These are phyloP conservation scores for Erpornis zantholeuca DNA, from an alignment of 2,113 vertebrate species.

Conservation along the genomic window DNA sequence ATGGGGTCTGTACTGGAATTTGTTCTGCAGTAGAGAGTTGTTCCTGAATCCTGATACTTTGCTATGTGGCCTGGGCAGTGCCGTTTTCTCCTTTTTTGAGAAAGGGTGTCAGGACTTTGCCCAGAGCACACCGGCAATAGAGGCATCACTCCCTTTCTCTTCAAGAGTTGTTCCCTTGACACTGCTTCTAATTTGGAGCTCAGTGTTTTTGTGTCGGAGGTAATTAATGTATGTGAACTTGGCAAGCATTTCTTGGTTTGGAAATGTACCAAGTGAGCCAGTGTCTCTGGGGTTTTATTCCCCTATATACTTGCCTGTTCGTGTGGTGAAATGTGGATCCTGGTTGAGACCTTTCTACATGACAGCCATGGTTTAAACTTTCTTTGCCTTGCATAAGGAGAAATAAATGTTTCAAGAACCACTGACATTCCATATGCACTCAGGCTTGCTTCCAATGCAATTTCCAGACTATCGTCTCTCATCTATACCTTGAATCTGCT, in stretches of 20 bases:
- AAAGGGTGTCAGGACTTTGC: background rate
- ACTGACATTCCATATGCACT: fast-evolving
- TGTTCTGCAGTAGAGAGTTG: background rate
- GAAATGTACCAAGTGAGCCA: background rate
- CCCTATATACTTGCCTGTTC: background rate
- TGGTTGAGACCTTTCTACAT: background rate
- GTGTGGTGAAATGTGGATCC: background rate
- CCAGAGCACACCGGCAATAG: background rate
- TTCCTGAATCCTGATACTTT: background rate
- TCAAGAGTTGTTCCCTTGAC: background rate
- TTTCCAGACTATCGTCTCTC: background rate
- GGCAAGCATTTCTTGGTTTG: background rate
- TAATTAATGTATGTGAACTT: background rate
- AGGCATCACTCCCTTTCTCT: background rate
- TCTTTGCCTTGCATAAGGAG: background rate
- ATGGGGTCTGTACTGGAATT: background rate
- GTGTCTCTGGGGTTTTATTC: background rate
- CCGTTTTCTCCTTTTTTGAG: background rate
- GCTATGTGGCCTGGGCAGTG: background rate
- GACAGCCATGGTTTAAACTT: background rate
- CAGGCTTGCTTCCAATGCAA: background rate
- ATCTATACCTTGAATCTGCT: background rate
- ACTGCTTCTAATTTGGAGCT: background rate
- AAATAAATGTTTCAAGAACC: background rate
- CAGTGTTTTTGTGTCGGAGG: background rate